A percentile compares a stretch with the other conserved stretches of the same genome.
phyloP scores from a whole-genome alignment of 1,140 invertebrate genomes.

The Drosophila murphyi region DNA sequence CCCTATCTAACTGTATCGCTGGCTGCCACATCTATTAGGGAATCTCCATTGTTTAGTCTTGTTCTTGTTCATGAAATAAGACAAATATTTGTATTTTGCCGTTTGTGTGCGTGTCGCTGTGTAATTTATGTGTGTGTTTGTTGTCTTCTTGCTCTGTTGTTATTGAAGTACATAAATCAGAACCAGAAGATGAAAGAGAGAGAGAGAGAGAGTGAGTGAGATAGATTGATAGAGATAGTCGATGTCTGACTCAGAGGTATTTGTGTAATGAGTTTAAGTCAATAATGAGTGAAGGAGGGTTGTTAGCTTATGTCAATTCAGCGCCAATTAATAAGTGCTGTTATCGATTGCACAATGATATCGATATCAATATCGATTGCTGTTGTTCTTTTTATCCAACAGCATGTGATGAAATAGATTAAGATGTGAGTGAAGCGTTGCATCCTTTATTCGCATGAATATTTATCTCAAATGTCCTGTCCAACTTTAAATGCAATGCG shows the following conservation, averaged over 20 bases:
- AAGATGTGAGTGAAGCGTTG: neutral
- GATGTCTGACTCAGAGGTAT: neutral
- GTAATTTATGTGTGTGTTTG: slow-evolving; percentile 63
- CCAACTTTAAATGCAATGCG: too few relatives aligned
- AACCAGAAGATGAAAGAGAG: slow-evolving; percentile 3
- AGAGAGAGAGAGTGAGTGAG: neutral
- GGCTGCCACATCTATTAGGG: slow-evolving; percentile 14
- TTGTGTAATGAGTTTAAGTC: slow-evolving; percentile 18
- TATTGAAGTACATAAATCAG: slow-evolving; percentile 75
- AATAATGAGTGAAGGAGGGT: slow-evolving; percentile 6
- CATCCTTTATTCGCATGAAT: too few relatives aligned
- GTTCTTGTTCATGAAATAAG: slow-evolving; percentile 61
- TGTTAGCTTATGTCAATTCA: slow-evolving; percentile 31
- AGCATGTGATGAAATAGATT: neutral
- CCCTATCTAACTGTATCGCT: slow-evolving; percentile 3
- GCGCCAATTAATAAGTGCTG: neutral
- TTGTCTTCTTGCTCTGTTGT: slow-evolving; percentile 36
- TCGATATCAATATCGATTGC: neutral
- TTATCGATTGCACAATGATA: slow-evolving; percentile 6
- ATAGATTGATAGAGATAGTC: neutral
- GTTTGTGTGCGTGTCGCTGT: slow-evolving; percentile 39
- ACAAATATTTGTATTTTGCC: slow-evolving; percentile 69
- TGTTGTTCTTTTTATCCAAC: neutral
- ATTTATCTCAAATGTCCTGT: too few relatives aligned
- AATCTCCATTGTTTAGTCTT: slow-evolving; percentile 47